Percentiles rank a stretch among this genome's conserved stretches.
phyloP scores from a whole-genome alignment of 2,797 vertebrate genomes.

The Catharus ustulatus region DNA sequence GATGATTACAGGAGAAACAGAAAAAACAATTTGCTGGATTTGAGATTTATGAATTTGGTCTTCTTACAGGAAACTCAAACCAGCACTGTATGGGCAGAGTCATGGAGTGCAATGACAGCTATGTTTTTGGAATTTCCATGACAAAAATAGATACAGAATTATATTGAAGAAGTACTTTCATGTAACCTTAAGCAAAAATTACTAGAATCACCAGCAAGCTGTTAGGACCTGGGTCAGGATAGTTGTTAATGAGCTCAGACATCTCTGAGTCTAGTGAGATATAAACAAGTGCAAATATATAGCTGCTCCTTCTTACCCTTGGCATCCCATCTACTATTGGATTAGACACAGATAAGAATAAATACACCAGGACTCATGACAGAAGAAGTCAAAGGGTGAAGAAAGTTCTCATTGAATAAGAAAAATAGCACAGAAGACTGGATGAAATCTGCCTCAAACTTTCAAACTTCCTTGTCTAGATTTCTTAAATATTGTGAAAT shows the following conservation, averaged over 20 bases:
- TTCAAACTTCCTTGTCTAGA: background rate
- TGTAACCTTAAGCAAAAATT: background rate
- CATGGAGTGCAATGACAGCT: background rate
- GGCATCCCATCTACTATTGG: background rate
- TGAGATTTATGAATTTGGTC: background rate
- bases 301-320: background rate
- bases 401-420: background rate
- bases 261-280: background rate
- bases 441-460: background rate
- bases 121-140: background rate
- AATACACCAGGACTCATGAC: background rate
- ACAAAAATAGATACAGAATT: background rate
- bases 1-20: background rate
- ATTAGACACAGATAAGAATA: background rate
- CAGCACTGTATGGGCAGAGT: background rate
- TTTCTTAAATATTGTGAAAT: constrained; percentile 2
- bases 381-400: background rate
- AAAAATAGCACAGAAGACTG: background rate
- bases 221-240: background rate
- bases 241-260: background rate
- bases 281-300: background rate
- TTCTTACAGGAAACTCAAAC: background rate
- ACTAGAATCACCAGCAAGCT: background rate
- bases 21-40: background rate
- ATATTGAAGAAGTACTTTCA: background rate